Percentiles rank a stretch among this genome's conserved stretches.
phyloP scores from a whole-genome alignment of 2,888 invertebrate species.

The Pammene fasciana region DNA sequence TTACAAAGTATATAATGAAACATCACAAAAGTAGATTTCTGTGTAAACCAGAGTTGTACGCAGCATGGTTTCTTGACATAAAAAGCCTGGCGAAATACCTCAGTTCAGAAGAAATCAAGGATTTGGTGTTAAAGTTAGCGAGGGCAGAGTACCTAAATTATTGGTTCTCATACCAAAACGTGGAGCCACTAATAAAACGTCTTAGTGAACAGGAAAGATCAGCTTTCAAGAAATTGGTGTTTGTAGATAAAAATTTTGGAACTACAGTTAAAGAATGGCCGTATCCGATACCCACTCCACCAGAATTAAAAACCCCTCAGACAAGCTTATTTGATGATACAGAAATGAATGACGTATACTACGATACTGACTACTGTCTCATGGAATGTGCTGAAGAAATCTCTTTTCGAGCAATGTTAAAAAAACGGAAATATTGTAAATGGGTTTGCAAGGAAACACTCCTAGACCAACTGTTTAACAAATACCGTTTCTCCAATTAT shows the following conservation, averaged over 20 bases:
- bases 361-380: not conserved
- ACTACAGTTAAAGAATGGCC: slow-evolving; percentile 53
- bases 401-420: not conserved
- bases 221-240: slow-evolving; percentile 57
- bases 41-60: slow-evolving; percentile 60
- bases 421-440: not conserved
- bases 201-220: slow-evolving; percentile 52
- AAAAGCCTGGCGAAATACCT: slow-evolving; percentile 56
- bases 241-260: slow-evolving; percentile 57
- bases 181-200: slow-evolving; percentile 61
- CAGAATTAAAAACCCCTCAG: slow-evolving; percentile 30
- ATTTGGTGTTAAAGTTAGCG: slow-evolving; percentile 56
- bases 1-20: slow-evolving; percentile 57
- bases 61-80: slow-evolving; percentile 55
- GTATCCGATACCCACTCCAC: slow-evolving; percentile 48
- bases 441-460: slow-evolving; percentile 44
- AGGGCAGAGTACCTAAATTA: slow-evolving; percentile 55
- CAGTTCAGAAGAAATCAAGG: slow-evolving; percentile 56
- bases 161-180: slow-evolving; percentile 58
- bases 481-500: slow-evolving; percentile 62
- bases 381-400: not conserved
- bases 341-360: not conserved
- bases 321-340: slow-evolving; percentile 43
- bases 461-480: slow-evolving; percentile 62
- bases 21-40: slow-evolving; percentile 55